phyloP scores from a whole-genome alignment of 35 echinoderm and acorn worm genomes.

The Holothuria glaberrima region DNA sequence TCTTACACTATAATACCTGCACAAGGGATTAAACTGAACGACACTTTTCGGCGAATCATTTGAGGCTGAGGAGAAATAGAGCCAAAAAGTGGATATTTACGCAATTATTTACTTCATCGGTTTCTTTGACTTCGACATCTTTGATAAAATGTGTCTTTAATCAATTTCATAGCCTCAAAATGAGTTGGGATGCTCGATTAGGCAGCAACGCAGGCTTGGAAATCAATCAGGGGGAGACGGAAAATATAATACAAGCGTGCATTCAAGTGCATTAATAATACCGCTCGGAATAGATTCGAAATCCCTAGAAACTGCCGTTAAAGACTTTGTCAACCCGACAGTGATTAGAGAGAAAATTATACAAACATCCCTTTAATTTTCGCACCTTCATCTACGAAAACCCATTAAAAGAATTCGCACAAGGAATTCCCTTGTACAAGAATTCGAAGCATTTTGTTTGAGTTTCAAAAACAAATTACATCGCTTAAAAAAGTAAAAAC shows the following conservation, averaged over 20 bases:
- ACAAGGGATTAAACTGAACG: too few species aligned
- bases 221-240: slow-evolving; percentile 9
- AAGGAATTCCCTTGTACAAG: slow-evolving; percentile 23
- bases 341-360: slow-evolving; percentile 42
- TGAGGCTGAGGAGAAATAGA: too few species aligned
- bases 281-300: slow-evolving; percentile 14
- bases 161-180: not conserved
- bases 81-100: slow-evolving; percentile 29
- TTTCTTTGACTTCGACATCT: not conserved
- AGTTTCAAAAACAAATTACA: too few species aligned
- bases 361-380: slow-evolving; percentile 40
- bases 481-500: too few species aligned
- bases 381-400: slow-evolving; percentile 35
- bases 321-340: slow-evolving; percentile 13
- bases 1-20: too few species aligned
- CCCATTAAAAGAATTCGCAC: slow-evolving; percentile 32
- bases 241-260: too few species aligned
- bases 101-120: slow-evolving; percentile 18
- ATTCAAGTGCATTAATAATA: too few species aligned
- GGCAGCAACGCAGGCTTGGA: not conserved
- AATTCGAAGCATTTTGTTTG: slow-evolving; percentile 37
- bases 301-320: slow-evolving; percentile 33
- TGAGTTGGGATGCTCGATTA: slow-evolving; percentile 29
- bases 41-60: too few species aligned
- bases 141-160: slow-evolving; percentile 42